Conservation (phyloP, 2,888 invertebrate species). For the Dryomyza anilis region DNA sequence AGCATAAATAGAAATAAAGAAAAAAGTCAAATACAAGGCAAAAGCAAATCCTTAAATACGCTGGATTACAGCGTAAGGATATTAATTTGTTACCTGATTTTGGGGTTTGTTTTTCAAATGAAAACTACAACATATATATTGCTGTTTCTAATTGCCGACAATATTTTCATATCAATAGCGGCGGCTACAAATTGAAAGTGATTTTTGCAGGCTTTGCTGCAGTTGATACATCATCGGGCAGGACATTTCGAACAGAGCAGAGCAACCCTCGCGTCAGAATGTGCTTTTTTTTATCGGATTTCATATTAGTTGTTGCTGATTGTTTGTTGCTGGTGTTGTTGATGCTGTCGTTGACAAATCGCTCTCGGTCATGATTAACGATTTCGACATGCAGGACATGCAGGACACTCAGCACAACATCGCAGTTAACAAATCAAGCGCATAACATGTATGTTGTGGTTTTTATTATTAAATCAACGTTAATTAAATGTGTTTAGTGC, state of each 20-base stretch:
- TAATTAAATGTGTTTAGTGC: conserved; percentile 23
- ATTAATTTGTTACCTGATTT: conserved; percentile 15
- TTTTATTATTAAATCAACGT: conserved; percentile 27
- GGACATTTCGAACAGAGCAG: no score
- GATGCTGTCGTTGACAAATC: conserved; percentile 39
- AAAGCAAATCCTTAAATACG: conserved; percentile 11
- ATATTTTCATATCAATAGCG: conserved; percentile 25
- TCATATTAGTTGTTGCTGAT: conserved; percentile 14
- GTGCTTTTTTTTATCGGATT: not conserved
- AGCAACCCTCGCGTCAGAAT: not conserved
- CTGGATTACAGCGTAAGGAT: conserved; percentile 5
- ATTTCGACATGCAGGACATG: conserved; percentile 23
- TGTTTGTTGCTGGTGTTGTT: conserved; percentile 12
- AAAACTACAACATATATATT: no score
- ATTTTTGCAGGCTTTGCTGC: conserved; percentile 4
- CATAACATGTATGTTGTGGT: conserved; percentile 17
- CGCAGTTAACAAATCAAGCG: conserved; percentile 22
- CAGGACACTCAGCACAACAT: conserved; percentile 11
- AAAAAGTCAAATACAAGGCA: no score
- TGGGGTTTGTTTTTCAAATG: not conserved
- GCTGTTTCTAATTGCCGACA: conserved; percentile 24
- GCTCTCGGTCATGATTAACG: conserved; percentile 40
- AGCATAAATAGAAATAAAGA: not conserved
- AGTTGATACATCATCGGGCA: not conserved
- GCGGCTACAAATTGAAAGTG: conserved; percentile 25